Evolutionary conservation across 2,797 vertebrate genomes (phyloP), one percentile per base, ranked within the genome.

Genomic region (Vespertilio murinus): DNA sequence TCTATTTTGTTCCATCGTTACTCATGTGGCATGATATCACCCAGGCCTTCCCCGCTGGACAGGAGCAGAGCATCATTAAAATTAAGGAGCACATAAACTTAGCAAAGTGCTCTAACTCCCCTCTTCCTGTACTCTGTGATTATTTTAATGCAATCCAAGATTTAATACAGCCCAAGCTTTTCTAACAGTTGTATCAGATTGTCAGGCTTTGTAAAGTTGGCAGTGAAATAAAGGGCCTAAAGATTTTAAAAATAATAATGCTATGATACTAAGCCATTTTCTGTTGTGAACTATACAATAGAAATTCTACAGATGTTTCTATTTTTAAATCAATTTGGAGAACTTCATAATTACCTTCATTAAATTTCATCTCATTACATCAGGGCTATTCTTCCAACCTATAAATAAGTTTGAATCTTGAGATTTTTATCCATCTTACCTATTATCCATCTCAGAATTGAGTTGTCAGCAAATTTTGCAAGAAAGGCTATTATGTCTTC

Each of bases 361-460:
- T 92, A 93, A 64, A 64, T 92, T 93, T 93, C 13, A 80, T 64
- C 17, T 94, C 35, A 74, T 87, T 71, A 74, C 71, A 91, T 88
- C 23, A 56, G 70, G 18, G 20, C 5, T 35, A 95, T 81, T 61
- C 16, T 90, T 87, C 35, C 20, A 93, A 86, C 13, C 16, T 85
- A 92, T 82, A 85, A 90, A 92, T 74, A 88, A 74, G 3, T 85
- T 94, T 93, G 47, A 56, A 52, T 61, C 17, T 90, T 80, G 47
- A 85, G 22, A 88, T 25, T 88, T 95, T 94, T 35, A 75, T 67
- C 52, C 33, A 45, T 69, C 16, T 92, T 81, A 93, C 52, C 38
- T 90, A n/a, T 90, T 91, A 82, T 73, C 61, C 18, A 71, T 71
- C 42, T 81, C 35, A 88, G 22, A 94, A 92, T 23, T 85, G 20